A percentile compares a stretch with the other conserved stretches of the same genome.
Conservation (phyloP, 2,888 invertebrate genomes). For the Leucophenga maculata region DNA sequence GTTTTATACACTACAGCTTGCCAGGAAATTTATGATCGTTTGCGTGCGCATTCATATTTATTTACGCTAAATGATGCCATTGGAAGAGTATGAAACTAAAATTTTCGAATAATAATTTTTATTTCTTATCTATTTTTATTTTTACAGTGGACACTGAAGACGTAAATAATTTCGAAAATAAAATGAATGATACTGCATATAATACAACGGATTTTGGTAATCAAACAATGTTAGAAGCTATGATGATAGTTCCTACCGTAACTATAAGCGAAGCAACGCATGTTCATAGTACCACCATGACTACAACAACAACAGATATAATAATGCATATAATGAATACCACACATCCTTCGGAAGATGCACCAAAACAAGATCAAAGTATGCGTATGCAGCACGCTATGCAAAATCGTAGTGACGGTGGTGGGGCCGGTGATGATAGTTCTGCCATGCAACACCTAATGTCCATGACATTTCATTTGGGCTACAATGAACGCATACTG, state of each 20-base stretch:
- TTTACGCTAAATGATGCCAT: too few species aligned
- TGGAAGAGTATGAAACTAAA: too few species aligned
- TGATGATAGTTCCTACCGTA: slow-evolving; percentile 23
- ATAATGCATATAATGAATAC: slow-evolving; percentile 41
- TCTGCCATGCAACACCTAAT: slow-evolving; percentile 72
- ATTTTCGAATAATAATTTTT: too few species aligned
- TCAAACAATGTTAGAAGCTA: slow-evolving; percentile 28
- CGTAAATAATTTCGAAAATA: neutral
- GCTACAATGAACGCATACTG: slow-evolving; percentile 82
- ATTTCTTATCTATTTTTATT: too few species aligned
- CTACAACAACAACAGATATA: slow-evolving; percentile 35
- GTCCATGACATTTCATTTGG: slow-evolving; percentile 82
- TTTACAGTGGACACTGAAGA: too few species aligned
- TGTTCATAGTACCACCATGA: neutral
- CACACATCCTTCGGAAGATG: slow-evolving; percentile 39
- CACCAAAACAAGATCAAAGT: too few species aligned
- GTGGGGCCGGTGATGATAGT: slow-evolving; percentile 51
- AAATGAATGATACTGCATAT: slow-evolving; percentile 70
- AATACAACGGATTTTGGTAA: slow-evolving; percentile 63
- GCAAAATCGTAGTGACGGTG: slow-evolving; percentile 30
- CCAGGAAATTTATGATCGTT: too few species aligned
- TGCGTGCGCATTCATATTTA: too few species aligned
- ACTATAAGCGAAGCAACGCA: slow-evolving; percentile 39
- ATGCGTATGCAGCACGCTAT: too few species aligned
- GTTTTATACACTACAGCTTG: too few species aligned